These are phyloP conservation scores for Physocephala rufipes DNA, from an alignment of 2,888 invertebrate species.

Conservation along the genomic window DNA sequence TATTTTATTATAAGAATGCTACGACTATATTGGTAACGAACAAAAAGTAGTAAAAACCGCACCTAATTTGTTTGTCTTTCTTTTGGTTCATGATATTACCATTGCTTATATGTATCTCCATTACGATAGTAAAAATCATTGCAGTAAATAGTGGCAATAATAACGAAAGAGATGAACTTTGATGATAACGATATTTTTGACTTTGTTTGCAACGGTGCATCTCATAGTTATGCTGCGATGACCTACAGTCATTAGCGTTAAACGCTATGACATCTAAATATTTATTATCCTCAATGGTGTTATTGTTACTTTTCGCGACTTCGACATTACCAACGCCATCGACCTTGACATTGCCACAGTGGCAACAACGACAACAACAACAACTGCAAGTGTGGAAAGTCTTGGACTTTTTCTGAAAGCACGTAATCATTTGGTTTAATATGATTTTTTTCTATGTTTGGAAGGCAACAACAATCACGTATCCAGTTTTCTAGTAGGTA, in stretches of 20 bases:
- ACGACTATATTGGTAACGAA: background rate
- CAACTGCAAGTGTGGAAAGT: conserved; percentile 43
- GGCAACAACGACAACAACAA: too few species aligned
- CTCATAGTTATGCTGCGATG: background rate
- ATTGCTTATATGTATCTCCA: conserved; percentile 24
- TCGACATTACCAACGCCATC: conserved; percentile 39
- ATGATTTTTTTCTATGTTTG: conserved; percentile 2
- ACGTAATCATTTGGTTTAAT: conserved; percentile 41
- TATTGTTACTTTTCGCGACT: conserved; percentile 1
- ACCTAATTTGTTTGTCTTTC: too few species aligned
- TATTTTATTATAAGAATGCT: background rate
- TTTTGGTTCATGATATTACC: conserved; percentile 45
- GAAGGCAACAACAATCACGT: background rate
- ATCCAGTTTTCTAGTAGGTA: background rate
- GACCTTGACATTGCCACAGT: conserved; percentile 60
- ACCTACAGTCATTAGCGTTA: too few species aligned
- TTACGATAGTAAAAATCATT: conserved; percentile 43
- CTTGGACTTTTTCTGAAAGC: conserved; percentile 26
- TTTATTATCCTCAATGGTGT: background rate
- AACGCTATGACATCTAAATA: too few species aligned
- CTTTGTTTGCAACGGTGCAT: background rate
- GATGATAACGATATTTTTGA: conserved; percentile 23
- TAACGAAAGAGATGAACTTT: conserved; percentile 23
- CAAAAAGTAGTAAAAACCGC: background rate
- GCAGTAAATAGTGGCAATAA: conserved; percentile 41